Evolutionary conservation across 2,888 invertebrate species (phyloP).

Genomic region (Leptinotarsa rubiginosa): DNA sequence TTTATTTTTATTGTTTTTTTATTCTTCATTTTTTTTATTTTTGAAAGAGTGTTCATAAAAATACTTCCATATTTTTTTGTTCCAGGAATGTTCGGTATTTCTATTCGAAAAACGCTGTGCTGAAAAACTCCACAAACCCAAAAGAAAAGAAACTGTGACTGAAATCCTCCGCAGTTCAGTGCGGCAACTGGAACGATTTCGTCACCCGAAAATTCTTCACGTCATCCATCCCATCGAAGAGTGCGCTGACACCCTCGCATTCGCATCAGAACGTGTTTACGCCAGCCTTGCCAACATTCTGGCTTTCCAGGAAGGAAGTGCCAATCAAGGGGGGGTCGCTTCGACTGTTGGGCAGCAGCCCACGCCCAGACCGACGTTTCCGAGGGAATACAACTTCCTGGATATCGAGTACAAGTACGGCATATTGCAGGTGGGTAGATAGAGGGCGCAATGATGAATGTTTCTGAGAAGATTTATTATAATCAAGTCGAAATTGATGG

Average conservation of each 20-base stretch:
- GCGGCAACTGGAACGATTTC: conserved; percentile 81
- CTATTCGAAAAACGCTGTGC: conserved; percentile 93
- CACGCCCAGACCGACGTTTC: conserved; percentile 70
- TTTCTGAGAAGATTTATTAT: no score
- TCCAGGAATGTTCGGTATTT: conserved; percentile 93
- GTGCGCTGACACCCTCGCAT: conserved; percentile 88
- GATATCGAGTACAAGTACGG: conserved; percentile 96
- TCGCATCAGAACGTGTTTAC: conserved; percentile 92
- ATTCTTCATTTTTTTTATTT: no score
- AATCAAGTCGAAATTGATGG: no score
- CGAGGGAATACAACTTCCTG: conserved; percentile 87
- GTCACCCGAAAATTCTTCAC: conserved; percentile 85
- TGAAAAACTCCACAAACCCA: conserved; percentile 92
- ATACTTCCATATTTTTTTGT: conserved; percentile 32
- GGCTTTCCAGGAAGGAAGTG: conserved; percentile 79
- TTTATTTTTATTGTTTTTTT: no score
- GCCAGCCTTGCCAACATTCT: conserved; percentile 91
- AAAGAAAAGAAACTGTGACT: conserved; percentile 90
- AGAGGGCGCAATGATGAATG: neutral
- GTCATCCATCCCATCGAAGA: conserved; percentile 83
- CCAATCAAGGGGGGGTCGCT: conserved; percentile 64
- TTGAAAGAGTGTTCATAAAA: no score
- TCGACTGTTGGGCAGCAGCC: conserved; percentile 66
- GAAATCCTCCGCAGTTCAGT: conserved; percentile 87
- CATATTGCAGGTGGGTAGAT: conserved; percentile 81